phyloP scores from a whole-genome alignment of 2,888 invertebrate species.

The Acanthosepion lycidas region DNA sequence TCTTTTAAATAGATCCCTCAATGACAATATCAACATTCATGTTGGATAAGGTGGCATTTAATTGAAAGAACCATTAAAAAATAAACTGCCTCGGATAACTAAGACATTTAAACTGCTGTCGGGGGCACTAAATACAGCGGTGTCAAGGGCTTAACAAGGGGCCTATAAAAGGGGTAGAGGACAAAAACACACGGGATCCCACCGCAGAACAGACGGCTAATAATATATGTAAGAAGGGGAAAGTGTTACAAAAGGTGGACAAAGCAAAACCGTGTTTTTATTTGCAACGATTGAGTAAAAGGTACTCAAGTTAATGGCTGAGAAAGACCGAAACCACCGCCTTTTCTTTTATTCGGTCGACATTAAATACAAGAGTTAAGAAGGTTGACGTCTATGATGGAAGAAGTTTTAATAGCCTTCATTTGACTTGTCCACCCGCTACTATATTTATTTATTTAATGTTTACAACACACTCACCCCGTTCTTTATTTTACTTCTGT shows the following conservation, averaged over 20 bases:
- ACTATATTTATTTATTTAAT: neutral
- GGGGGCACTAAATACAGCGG: neutral
- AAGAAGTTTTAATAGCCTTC: neutral
- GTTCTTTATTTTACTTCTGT: neutral
- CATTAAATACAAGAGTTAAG: conserved; percentile 25
- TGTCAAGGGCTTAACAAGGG: conserved; percentile 33
- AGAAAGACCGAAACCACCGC: neutral
- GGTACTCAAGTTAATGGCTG: conserved; percentile 33
- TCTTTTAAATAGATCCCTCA: neutral
- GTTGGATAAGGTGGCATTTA: neutral
- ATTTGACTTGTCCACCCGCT: neutral
- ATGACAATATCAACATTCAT: neutral
- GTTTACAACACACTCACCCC: neutral
- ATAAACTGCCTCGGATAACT: neutral
- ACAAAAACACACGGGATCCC: neutral
- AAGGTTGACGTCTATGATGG: neutral
- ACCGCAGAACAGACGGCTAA: neutral
- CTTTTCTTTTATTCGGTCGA: neutral
- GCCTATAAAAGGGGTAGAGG: neutral
- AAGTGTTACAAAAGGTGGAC: neutral
- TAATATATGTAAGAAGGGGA: neutral
- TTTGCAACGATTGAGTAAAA: conserved; percentile 3
- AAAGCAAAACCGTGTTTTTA: neutral
- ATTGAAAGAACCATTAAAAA: neutral
- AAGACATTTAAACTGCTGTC: neutral